Evolutionary conservation across 2,888 invertebrate genomes (phyloP), one percentile per base, ranked within the genome.

Genomic region (Ethmia dodecea): DNA sequence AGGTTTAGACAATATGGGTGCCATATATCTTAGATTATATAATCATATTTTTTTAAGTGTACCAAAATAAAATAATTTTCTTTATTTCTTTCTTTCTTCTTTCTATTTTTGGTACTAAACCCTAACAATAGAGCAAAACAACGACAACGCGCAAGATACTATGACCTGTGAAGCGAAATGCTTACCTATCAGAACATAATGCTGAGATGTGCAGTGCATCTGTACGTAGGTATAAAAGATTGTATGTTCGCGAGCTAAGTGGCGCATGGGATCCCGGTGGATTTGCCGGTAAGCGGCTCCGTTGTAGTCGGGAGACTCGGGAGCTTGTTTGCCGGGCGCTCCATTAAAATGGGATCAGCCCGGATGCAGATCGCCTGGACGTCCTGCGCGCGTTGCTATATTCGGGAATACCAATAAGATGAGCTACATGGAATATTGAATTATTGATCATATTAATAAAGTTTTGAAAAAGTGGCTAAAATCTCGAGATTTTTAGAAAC

Each of bases 301-400:
- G 29, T 11, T 16, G 20, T 29, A 13, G 26, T 25, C 16, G 6
- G 66, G 69, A 78, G 80, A n/a, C n/a, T n/a, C 69, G 48, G 66
- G 69, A 78, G 80, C 80, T 77, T 84, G 83, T 84, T 84, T 84
- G 83, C 84, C 76, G 74, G 77, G 79, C 77, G 80, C 77, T 86
- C 84, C 83, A 86, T 86, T 86, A 86, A 86, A 86, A 84, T 83
- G 67, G 86, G 86, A 84, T 86, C 86, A 84, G 76, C 60, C 60
- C 62, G 71, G 78, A 84, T 84, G 84, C 83, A 86, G 80, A 86
- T 84, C 77, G 76, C 69, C 62, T 65, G 83, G 80, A 77, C 77
- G 58, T 59, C 52, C 55, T 61, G 60, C 60, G 54, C 48, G 51
- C 40, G 55, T 5, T 5, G 8, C 18, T 8, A 18, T 8, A 5